Base-by-base conservation (phyloP, 2,113 vertebrate genomes). In the Amphiprion ocellaris region DNA sequence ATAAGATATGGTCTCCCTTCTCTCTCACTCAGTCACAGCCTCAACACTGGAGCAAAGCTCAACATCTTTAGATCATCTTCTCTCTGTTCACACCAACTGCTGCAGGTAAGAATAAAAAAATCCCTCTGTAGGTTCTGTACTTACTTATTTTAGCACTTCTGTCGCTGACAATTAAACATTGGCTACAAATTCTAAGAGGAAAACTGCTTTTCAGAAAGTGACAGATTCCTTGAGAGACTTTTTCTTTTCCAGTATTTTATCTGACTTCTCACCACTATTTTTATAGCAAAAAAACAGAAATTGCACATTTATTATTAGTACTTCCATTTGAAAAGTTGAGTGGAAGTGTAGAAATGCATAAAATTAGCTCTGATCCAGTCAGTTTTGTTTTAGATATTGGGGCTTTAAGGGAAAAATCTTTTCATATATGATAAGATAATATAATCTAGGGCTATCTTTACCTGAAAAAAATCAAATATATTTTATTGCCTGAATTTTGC, bases 101-200 rank as follows among this genome's bases (percentile, higher is more conserved):
- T 76, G 88, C 82, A 91, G 91, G 92, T 93, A 91, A 89, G 89
- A 61, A 46, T 21, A 14, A 15, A 44, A 44, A 44, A 44, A 44
- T 14, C 7, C n/a, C 8, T 71, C 0, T 41, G n/a, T 19, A 52
- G 44, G 44, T 47, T 24, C 5, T 39, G 1, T n/a, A 1, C 0
- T 58, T 24, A 30, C 5, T 33, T 19, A 19, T 49, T 69, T 24
- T 2, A 21, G 21, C 14, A 3, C 9, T 44, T 44, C 12, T 44
- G 14, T 15, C 12, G 4, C 11, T 14, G 11, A 14, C 41, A 44
- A 4, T 15, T 44, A 4, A 12, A 15, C 14, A 14, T 14, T 15
- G 4, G 14, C 2, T 15, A 44, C 11, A 44, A 44, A 52, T 52
- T 52, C 49, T 19, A 21, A 9, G 3, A 21, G 16, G 17, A 21